Percentiles rank a stretch among this genome's conserved stretches.
Evolutionary conservation across 2,797 vertebrate species (phyloP).

Genomic region (Gymnoscopelus braueri): DNA sequence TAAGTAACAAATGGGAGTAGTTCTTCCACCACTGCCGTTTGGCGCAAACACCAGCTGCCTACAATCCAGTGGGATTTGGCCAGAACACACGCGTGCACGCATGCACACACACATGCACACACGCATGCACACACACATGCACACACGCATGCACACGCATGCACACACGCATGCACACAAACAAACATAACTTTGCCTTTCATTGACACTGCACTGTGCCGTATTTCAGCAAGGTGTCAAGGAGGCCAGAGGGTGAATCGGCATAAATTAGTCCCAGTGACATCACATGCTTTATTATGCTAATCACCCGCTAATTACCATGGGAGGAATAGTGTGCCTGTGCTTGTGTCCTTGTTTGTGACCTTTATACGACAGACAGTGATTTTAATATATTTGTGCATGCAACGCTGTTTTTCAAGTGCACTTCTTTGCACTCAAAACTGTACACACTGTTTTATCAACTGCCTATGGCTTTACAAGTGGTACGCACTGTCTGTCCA

Average conservation of each 20-base stretch:
- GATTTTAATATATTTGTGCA: conserved; percentile 7
- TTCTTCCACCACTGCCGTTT: too few species aligned
- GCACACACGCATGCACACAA: conserved; percentile 6
- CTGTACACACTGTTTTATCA: too few species aligned
- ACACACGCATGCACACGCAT: neutral
- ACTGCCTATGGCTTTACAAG: too few species aligned
- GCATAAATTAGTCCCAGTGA: conserved; percentile 57
- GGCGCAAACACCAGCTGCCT: too few species aligned
- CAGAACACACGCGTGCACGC: too few species aligned
- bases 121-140: neutral
- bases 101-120: neutral
- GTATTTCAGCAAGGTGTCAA: conserved; percentile 60
- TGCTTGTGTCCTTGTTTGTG: conserved; percentile 16
- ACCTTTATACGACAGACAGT: conserved; percentile 14
- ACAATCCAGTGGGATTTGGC: too few species aligned
- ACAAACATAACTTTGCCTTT: conserved; percentile 8
- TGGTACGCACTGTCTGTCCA: too few species aligned
- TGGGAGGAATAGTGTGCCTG: conserved; percentile 5
- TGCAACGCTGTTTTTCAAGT: neutral
- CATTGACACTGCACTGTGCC: conserved; percentile 2
- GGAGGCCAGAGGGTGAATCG: conserved; percentile 52
- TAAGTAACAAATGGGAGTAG: too few species aligned
- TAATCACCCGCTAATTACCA: conserved; percentile 54
- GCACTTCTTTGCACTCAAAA: neutral
- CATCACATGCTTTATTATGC: conserved; percentile 57